Base-by-base conservation (phyloP, 2,113 vertebrate species). In the Gymnocephalus cernua region DNA sequence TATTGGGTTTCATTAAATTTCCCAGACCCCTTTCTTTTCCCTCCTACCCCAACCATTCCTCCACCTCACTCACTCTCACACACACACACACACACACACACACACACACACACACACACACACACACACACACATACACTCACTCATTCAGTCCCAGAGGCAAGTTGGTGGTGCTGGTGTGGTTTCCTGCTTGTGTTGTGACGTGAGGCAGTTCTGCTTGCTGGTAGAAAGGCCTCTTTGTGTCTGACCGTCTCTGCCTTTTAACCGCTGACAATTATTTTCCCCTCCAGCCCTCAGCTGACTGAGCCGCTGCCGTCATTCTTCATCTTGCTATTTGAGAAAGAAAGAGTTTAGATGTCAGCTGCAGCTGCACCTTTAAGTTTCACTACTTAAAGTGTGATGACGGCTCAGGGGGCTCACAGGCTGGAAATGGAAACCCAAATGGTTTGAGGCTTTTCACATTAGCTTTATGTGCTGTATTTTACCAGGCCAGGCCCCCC, bases 1-100 rank as follows among this genome's bases (percentile, higher is more conserved):
- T 91, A 91, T 92, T 94, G 77, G 50, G 86, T 93, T 94, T 93
- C 92, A 92, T 92, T 90, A 90, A 92, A 90, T 58, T 65, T 82
- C 89, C 93, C 90, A 86, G 86, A 90, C 80, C 80, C 32, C 65
- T 61, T 77, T 88, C 58, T 18, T 44, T 44, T 50, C 41, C 71
- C 66, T 74, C 18, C 10, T 50, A 53, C 23, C 23, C 61, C 54
- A 11, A 15, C 61, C 79, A 79, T 87, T 82, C 80, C 75, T 85
- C 65, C 10, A 6, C 21, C 51, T 50, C 64, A 58, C 10, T 44
- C 21, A 41, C 67, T 4, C 23, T 9, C 53, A 5, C 68, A 13
- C 41, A 71, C 38, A 58, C 64, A 48, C 18, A 58, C 53, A 63
- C 56, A 67, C 51, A 50, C 27, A 63, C 61, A 66, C 70, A 50